Conservation (phyloP, 2,888 invertebrate species). For the Harpagoxenus sublaevis region DNA sequence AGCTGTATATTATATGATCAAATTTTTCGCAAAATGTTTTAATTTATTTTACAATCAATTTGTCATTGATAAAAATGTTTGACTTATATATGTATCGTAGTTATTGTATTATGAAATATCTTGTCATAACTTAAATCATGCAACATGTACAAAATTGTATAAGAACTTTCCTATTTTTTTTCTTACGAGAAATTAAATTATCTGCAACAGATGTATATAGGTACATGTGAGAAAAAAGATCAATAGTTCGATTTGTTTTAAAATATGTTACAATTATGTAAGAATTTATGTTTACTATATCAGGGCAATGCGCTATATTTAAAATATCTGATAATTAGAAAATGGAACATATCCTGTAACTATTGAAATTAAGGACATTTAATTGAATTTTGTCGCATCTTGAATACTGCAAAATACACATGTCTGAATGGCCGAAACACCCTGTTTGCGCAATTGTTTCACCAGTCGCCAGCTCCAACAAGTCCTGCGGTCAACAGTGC, state of each 20-base stretch:
- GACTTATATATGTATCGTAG: background rate
- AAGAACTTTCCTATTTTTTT: background rate
- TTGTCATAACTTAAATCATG: background rate
- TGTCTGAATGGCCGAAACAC: conserved; percentile 15
- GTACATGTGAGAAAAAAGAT: background rate
- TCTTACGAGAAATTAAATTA: conserved; percentile 2
- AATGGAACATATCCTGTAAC: background rate
- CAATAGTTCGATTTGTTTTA: background rate
- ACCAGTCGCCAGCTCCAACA: conserved; percentile 24
- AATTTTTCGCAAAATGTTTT: background rate
- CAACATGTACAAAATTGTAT: background rate
- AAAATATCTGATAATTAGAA: background rate
- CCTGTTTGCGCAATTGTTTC: conserved; percentile 52
- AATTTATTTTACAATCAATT: conserved; percentile 7
- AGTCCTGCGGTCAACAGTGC: conserved; percentile 46
- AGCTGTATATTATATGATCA: background rate
- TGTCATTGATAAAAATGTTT: background rate
- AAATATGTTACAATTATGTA: background rate
- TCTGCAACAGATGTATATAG: background rate
- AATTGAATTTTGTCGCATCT: background rate
- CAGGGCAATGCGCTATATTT: background rate
- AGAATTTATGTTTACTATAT: background rate
- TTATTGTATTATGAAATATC: background rate
- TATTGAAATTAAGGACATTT: background rate
- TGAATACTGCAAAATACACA: conserved; percentile 15